These are phyloP conservation scores for Cheirogaleus major DNA, from an alignment of 2,797 vertebrate genomes.

Conservation along the genomic window DNA sequence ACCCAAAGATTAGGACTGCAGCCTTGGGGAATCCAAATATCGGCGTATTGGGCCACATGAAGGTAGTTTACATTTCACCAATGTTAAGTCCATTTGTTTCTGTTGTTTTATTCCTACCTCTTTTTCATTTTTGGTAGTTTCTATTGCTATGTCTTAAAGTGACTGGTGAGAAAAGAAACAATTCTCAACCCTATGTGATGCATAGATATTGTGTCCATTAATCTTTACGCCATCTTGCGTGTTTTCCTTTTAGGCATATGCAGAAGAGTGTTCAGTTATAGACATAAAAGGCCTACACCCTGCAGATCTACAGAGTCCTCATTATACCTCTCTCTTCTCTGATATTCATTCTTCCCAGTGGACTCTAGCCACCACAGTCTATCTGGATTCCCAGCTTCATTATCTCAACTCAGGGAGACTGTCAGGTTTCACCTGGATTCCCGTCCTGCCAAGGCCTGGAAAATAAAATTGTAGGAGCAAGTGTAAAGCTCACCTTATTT, in stretches of 20 bases:
- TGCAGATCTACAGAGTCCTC: not conserved
- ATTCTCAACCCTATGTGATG: not conserved
- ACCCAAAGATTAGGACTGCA: too few species aligned
- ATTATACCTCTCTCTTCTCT: not conserved
- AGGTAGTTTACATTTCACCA: not conserved
- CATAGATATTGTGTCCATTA: not conserved
- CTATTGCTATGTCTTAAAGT: not conserved
- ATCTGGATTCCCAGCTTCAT: not conserved
- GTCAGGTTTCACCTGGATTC: not conserved
- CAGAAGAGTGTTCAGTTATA: not conserved
- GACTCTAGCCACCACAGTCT: not conserved
- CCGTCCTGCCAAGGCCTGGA: not conserved
- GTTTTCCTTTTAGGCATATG: not conserved
- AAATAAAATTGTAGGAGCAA: not conserved
- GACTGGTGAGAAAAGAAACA: not conserved
- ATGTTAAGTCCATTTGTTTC: not conserved
- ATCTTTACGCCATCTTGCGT: not conserved
- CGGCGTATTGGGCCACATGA: not conserved
- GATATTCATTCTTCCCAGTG: not conserved
- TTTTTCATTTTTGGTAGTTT: not conserved
- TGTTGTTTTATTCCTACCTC: not conserved
- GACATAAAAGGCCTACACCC: not conserved
- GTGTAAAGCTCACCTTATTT: not conserved
- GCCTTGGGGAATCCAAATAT: not conserved
- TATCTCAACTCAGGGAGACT: not conserved